Conservation (phyloP, 2,888 invertebrate genomes). For the Hofmannophila pseudospretella region DNA sequence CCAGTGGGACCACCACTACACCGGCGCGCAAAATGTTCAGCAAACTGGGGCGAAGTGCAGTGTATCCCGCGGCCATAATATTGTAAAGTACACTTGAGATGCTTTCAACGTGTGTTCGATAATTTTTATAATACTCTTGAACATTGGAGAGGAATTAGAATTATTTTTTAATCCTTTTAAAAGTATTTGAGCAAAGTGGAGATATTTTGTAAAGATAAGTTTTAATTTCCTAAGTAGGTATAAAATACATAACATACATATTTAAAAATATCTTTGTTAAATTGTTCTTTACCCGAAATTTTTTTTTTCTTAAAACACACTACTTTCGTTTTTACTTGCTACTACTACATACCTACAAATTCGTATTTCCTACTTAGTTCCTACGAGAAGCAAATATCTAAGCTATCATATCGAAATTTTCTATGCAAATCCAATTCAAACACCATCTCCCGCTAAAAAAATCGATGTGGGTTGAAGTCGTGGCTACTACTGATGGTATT, state of each 20-base stretch:
- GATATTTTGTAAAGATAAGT: too few species aligned
- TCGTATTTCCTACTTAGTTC: too few species aligned
- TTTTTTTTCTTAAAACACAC: too few species aligned
- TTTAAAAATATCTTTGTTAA: too few species aligned
- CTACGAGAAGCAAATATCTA: conserved; percentile 49
- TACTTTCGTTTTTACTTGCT: too few species aligned
- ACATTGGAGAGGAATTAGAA: conserved; percentile 28
- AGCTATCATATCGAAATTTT: conserved; percentile 48
- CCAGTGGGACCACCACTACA: conserved; percentile 29
- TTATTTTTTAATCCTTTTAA: conserved; percentile 25
- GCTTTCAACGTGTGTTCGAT: conserved; percentile 43
- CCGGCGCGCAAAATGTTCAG: conserved; percentile 30
- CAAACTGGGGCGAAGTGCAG: conserved; percentile 31
- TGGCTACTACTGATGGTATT: too few species aligned
- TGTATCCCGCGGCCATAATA: conserved; percentile 49
- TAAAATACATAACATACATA: too few species aligned
- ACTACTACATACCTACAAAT: too few species aligned
- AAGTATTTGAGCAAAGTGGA: conserved; percentile 53
- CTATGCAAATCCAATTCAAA: conserved; percentile 46
- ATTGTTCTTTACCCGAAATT: too few species aligned
- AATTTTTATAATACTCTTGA: conserved; percentile 60
- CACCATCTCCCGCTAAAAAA: conserved; percentile 13
- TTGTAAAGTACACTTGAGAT: conserved; percentile 42
- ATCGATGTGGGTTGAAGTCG: too few species aligned
- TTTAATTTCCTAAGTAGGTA: too few species aligned